phyloP scores from a whole-genome alignment of 2,113 vertebrate species.

The Scopus umbretta region DNA sequence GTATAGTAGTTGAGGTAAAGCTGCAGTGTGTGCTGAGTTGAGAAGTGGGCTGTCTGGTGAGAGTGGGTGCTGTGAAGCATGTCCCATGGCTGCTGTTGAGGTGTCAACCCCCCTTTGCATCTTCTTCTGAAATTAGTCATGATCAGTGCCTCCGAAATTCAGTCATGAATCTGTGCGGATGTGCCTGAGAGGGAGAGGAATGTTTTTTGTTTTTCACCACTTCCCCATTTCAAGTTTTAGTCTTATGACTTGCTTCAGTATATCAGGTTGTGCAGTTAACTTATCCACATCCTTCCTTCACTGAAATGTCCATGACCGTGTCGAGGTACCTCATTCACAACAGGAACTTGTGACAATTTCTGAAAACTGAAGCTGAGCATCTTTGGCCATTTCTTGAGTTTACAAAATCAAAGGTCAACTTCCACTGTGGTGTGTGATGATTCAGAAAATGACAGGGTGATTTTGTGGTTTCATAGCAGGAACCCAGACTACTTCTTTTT shows the following conservation, averaged over 20 bases:
- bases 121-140: not conserved
- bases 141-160: not conserved
- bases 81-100: not conserved
- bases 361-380: not conserved
- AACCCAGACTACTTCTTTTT: not conserved
- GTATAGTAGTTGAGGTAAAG: not conserved
- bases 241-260: not conserved
- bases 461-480: not conserved
- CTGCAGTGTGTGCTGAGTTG: not conserved
- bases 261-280: not conserved
- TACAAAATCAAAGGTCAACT: not conserved
- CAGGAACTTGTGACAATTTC: not conserved
- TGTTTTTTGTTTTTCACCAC: not conserved
- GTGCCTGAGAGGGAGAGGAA: not conserved
- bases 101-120: not conserved
- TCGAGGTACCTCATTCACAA: not conserved
- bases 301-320: not conserved
- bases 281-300: not conserved
- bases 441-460: not conserved
- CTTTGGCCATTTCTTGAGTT: not conserved
- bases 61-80: not conserved
- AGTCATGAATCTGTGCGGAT: not conserved
- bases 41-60: not conserved
- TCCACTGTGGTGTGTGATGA: not conserved
- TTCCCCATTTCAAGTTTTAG: slow-evolving; percentile 4